These are phyloP conservation scores for Dryobates pubescens DNA, from an alignment of 2,797 vertebrate species.

Conservation along the genomic window DNA sequence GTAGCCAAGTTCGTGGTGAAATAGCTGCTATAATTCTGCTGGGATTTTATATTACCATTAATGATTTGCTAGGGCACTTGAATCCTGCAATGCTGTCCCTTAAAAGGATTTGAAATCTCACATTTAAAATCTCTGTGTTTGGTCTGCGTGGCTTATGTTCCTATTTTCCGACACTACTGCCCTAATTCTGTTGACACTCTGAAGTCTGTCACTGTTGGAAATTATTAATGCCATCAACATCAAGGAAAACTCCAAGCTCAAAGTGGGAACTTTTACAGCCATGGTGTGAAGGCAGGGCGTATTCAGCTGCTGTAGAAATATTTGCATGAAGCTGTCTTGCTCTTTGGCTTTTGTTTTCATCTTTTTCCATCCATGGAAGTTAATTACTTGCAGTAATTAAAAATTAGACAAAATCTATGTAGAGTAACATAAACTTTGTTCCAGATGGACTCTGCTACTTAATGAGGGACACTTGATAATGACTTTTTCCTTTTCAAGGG, in stretches of 20 bases:
- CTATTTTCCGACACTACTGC: conserved; percentile 28
- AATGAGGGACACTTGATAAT: background rate
- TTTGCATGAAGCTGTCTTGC: background rate
- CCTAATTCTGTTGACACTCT: conserved; percentile 28
- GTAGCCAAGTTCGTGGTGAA: conserved; percentile 19
- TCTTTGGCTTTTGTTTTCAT: background rate
- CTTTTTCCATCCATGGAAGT: background rate
- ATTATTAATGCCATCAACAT: conserved; percentile 13
- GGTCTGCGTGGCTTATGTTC: background rate
- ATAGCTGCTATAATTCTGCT: conserved; percentile 52
- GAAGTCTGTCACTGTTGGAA: conserved; percentile 10
- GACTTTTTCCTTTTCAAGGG: background rate
- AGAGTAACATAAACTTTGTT: background rate
- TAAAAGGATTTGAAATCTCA: conserved; percentile 54
- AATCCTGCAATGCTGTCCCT: conserved; percentile 32
- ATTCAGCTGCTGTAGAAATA: background rate
- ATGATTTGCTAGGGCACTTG: conserved; percentile 49
- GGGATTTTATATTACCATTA: conserved; percentile 55
- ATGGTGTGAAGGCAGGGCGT: background rate
- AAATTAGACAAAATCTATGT: background rate
- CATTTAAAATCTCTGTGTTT: background rate
- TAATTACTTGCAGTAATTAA: conserved; percentile 35
- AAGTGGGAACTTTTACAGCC: background rate
- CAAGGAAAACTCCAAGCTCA: background rate
- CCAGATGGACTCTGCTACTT: background rate